Conservation (phyloP, 2,797 vertebrate genomes). For the Sternotherus odoratus region DNA sequence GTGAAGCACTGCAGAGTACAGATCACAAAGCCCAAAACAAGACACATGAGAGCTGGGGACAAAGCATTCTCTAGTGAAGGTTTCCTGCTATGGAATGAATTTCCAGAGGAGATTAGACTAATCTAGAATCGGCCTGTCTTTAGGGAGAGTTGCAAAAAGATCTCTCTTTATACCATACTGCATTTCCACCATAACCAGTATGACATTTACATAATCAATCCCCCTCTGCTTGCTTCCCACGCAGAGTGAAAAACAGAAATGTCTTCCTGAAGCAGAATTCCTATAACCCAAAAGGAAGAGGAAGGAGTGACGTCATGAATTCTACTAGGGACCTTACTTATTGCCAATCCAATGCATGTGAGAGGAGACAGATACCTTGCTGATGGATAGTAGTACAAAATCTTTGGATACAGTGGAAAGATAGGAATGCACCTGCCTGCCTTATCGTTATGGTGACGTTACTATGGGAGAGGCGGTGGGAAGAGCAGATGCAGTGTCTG, state of each 20-base stretch:
- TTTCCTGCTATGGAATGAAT: background rate
- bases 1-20: background rate
- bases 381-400: background rate
- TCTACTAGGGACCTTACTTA: background rate
- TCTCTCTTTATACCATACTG: background rate
- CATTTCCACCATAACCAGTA: background rate
- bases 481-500: background rate
- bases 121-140: background rate
- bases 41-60: background rate
- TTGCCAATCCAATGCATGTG: background rate
- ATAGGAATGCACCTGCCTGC: background rate
- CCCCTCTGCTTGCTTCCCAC: background rate
- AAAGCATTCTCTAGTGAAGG: background rate
- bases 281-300: background rate
- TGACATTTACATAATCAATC: no score
- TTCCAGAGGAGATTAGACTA: background rate
- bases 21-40: background rate
- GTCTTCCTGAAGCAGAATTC: background rate
- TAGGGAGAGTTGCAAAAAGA: background rate
- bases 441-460: background rate
- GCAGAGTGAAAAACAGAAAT: background rate
- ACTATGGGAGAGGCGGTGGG: background rate
- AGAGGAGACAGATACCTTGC: background rate
- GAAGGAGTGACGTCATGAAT: background rate
- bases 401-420: background rate